Base-by-base conservation (phyloP, 2,888 invertebrate genomes). In the Tryphoninae sp. region DNA sequence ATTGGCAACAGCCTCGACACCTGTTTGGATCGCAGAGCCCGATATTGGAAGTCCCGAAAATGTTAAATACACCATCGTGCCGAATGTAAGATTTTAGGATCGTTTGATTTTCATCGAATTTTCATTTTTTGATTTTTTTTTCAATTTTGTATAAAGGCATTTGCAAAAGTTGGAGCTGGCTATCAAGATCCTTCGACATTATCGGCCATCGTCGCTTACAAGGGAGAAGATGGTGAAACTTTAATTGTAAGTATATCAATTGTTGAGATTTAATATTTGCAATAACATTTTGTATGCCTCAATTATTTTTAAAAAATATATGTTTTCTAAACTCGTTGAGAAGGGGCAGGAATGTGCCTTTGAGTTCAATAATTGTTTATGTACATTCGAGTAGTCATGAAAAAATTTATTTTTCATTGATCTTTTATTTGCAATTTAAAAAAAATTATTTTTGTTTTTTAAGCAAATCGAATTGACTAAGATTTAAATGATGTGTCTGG, bases 1-100 rank as follows among this genome's bases (percentile, higher is more conserved):
- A 62, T 83, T 91, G n/a, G 89, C 86, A 6, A 84, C 82, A 8
- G 73, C 79, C 26, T 76, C 88, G 26, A 89, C 88, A 1, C 89
- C 88, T 3, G 81, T 91, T 40, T 90, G 88, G 88, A 85, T 81
- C 2, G 89, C 85, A 1, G 40, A 72, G 2, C 79, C 86, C 11
- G 74, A 89, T 71, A 23, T 19, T 16, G 49, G 49, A 8, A 81
- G 83, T 51, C 85, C 86, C 6, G 81, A 83, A 58, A 85, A 86
- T 49, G 49, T 89, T 1, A 77, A 81, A 42, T 90, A 90, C 73
- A 84, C 76, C 1, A 58, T 68, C 65, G 61, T 87, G 23, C 33
- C 75, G 2, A 69, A 85, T 42, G 89, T 89, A 84, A 78, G 42
- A 26, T 59, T 23, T 11, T 45, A 22, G 2, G 11, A 65, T 42